Percentiles rank a stretch among this genome's conserved stretches.
Conservation (phyloP, 1,140 invertebrate species). For the Drosophila kanapiae region DNA sequence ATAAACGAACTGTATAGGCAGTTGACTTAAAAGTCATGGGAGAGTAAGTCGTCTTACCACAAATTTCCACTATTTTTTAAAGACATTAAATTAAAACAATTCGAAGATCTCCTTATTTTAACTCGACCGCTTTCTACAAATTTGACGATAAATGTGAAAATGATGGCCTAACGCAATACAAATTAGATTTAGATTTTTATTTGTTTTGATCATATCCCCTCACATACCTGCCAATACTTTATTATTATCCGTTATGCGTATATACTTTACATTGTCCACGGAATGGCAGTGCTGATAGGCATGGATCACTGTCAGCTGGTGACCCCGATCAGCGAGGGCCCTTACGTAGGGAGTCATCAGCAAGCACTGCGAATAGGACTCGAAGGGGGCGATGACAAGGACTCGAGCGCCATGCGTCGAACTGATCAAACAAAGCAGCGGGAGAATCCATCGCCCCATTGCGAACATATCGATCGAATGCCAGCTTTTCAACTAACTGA, state of each 20-base stretch:
- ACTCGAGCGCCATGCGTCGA: constrained; percentile 14
- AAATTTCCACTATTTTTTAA: no score
- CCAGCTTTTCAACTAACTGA: neutral
- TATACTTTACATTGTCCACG: constrained; percentile 18
- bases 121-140: no score
- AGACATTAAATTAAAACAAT: no score
- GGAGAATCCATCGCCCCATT: neutral
- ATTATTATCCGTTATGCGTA: constrained; percentile 21
- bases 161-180: no score
- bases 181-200: no score
- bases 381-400: constrained; percentile 48
- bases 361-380: constrained; percentile 44
- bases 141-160: no score
- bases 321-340: constrained; percentile 44
- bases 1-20: no score
- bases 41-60: no score
- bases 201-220: no score
- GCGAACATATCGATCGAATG: constrained; percentile 11
- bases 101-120: no score
- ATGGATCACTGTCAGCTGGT: constrained; percentile 57
- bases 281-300: constrained; percentile 22
- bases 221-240: constrained; percentile 19
- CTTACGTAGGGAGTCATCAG: constrained; percentile 46
- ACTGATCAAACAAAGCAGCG: constrained; percentile 1
- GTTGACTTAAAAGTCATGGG: no score